Evolutionary conservation across 2,888 invertebrate species (phyloP).

Genomic region (Elmis aenea): DNA sequence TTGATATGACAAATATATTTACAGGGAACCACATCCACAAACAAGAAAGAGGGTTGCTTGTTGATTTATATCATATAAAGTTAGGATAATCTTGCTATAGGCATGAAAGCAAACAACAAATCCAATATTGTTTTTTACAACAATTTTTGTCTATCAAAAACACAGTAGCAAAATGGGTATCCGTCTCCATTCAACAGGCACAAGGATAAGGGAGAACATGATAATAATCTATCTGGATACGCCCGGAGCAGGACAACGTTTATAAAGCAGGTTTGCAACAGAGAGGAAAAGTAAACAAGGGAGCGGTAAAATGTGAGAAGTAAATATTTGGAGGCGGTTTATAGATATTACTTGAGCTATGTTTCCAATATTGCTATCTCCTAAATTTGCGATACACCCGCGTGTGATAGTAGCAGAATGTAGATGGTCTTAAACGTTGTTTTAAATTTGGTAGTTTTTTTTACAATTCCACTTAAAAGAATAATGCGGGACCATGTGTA

Average conservation of each 20-base stretch:
- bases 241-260: conserved; percentile 26
- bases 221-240: conserved; percentile 24
- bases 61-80: no score
- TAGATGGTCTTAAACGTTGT: no score
- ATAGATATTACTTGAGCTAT: conserved; percentile 21
- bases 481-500: no score
- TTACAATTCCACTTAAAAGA: no score
- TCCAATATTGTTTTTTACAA: conserved; percentile 22
- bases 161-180: conserved; percentile 16
- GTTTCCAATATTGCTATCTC: conserved; percentile 8
- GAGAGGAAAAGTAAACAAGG: conserved; percentile 30
- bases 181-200: conserved; percentile 9
- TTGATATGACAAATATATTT: no score
- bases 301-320: conserved; percentile 29
- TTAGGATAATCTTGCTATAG: no score
- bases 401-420: no score
- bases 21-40: no score
- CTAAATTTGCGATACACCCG: no score
- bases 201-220: conserved; percentile 8
- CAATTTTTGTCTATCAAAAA: conserved; percentile 16
- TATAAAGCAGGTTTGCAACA: conserved; percentile 27
- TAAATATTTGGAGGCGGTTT: conserved; percentile 26
- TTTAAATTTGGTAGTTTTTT: no score
- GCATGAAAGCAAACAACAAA: conserved; percentile 27
- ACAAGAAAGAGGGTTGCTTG: no score